phyloP scores from a whole-genome alignment of 2,888 invertebrate species.

The Epirrhoe alternata region DNA sequence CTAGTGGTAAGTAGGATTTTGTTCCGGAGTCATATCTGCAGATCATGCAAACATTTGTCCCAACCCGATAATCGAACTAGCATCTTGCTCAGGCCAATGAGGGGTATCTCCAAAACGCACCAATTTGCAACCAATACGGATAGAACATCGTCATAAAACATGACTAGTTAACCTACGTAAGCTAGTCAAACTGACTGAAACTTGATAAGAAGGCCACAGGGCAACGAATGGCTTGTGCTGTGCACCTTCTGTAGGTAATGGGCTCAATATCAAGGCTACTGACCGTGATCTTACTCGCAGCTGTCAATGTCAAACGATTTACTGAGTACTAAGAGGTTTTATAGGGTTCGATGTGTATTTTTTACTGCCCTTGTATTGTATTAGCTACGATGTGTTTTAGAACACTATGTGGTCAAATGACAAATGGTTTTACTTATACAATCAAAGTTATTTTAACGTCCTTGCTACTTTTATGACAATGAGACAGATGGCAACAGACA shows the following conservation, averaged over 20 bases:
- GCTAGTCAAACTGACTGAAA: not conserved
- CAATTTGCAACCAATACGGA: no score
- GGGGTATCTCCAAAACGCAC: no score
- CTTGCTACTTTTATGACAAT: not conserved
- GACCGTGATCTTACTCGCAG: slow-evolving; percentile 25
- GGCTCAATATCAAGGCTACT: slow-evolving; percentile 26
- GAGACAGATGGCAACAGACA: not conserved
- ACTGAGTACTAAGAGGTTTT: not conserved
- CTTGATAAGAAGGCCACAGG: not conserved
- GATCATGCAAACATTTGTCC: no score
- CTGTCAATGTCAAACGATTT: slow-evolving; percentile 21
- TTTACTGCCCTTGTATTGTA: no score
- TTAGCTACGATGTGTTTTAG: no score
- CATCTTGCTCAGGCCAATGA: no score
- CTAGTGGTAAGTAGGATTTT: no score
- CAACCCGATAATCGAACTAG: no score
- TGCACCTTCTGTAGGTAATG: slow-evolving; percentile 5
- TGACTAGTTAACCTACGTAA: not conserved
- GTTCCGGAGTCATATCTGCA: no score
- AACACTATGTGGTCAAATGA: not conserved
- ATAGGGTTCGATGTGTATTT: not conserved
- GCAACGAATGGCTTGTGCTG: slow-evolving; percentile 3
- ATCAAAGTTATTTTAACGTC: not conserved
- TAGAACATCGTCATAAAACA: no score
- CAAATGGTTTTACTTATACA: not conserved